Evolutionary conservation across 2,888 invertebrate species (phyloP).

Genomic region (Polydrusus tereticollis): DNA sequence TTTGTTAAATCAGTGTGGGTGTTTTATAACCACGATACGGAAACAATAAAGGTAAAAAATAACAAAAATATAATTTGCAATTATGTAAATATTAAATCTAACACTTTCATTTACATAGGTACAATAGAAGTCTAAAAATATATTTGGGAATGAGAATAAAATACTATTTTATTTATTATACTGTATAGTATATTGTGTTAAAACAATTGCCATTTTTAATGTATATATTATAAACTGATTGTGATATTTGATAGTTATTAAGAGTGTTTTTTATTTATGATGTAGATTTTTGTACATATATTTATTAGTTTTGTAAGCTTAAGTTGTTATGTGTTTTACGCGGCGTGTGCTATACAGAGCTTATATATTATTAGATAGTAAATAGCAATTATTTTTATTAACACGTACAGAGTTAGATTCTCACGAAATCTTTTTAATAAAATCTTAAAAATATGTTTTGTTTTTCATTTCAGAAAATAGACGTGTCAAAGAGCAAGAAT

Average conservation of each 20-base stretch:
- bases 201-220: too few species aligned
- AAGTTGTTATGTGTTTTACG: conserved; percentile 29
- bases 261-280: conserved; percentile 12
- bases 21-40: too few species aligned
- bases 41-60: too few species aligned
- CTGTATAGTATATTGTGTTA: too few species aligned
- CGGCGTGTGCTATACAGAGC: not conserved
- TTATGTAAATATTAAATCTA: too few species aligned
- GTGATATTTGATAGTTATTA: conserved; percentile 33
- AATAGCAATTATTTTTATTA: conserved; percentile 21
- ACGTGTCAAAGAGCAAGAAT: not conserved
- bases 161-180: too few species aligned
- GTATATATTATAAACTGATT: conserved; percentile 34
- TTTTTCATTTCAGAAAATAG: not conserved
- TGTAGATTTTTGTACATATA: conserved; percentile 35
- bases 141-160: too few species aligned
- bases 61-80: too few species aligned
- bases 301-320: conserved; percentile 36
- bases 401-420: conserved; percentile 14
- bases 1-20: too few species aligned
- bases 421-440: conserved; percentile 27
- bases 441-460: conserved; percentile 3
- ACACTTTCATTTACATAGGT: too few species aligned
- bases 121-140: too few species aligned
- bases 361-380: conserved; percentile 14